Conservation (phyloP, 2,113 vertebrate genomes). For the Heteronetta atricapilla region DNA sequence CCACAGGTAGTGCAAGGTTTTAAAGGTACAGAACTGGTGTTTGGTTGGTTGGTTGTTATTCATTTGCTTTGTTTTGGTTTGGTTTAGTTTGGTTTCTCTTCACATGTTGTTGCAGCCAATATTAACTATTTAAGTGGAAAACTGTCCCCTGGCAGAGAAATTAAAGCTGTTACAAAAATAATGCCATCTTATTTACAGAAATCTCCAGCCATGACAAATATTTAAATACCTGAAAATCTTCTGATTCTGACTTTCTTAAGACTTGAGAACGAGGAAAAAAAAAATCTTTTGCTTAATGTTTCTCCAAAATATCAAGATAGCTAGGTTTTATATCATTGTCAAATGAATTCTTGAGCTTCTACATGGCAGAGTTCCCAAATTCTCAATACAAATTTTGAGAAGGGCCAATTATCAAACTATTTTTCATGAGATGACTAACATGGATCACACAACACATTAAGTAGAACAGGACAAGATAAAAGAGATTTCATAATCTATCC, state of each 20-base stretch:
- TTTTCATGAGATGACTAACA: slow-evolving; percentile 35
- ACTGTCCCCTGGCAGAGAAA: background rate
- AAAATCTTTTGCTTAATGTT: background rate
- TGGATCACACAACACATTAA: slow-evolving; percentile 33
- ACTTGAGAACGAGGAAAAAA: background rate
- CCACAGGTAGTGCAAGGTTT: background rate
- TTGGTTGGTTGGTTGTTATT: no score
- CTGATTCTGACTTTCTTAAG: no score
- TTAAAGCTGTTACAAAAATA: background rate
- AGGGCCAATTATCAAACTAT: background rate
- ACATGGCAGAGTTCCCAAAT: slow-evolving; percentile 13
- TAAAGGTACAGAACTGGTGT: background rate
- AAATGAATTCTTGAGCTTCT: slow-evolving; percentile 33
- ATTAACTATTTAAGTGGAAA: slow-evolving; percentile 3
- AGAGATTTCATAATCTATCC: background rate
- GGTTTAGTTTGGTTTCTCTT: background rate
- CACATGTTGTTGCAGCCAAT: background rate
- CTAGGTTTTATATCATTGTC: background rate
- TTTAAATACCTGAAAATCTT: no score
- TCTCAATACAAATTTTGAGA: slow-evolving; percentile 36
- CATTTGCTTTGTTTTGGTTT: background rate
- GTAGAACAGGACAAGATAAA: background rate
- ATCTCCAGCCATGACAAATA: background rate
- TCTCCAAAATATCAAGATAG: background rate
- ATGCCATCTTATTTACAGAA: slow-evolving; percentile 6